Conservation (phyloP, 2,113 vertebrate species). For the Argyrosomus japonicus region DNA sequence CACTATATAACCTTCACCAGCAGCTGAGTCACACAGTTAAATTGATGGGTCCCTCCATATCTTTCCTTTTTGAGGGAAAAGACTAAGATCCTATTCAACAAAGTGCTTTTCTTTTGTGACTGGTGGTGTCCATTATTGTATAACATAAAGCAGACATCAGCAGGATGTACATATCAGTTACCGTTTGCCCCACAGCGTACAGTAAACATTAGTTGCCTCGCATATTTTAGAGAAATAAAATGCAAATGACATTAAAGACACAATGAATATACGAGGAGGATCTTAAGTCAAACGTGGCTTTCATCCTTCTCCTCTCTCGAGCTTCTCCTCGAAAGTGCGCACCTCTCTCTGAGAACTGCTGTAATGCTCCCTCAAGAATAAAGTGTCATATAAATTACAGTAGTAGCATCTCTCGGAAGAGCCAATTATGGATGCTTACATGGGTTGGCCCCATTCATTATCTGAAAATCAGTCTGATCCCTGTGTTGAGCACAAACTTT, state of each 20-base stretch:
- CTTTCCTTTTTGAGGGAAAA: conserved; percentile 23
- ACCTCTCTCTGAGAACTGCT: neutral
- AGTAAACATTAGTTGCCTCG: neutral
- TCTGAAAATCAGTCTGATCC: conserved; percentile 3
- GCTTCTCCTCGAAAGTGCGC: neutral
- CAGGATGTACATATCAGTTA: neutral
- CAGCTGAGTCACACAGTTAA: conserved; percentile 52
- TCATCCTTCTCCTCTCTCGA: neutral
- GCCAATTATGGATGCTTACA: neutral
- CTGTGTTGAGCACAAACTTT: neutral
- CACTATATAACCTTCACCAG: conserved; percentile 43
- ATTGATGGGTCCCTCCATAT: conserved; percentile 30
- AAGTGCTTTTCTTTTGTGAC: conserved; percentile 12
- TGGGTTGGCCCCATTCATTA: neutral
- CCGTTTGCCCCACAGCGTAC: neutral
- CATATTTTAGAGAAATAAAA: neutral
- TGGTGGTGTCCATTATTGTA: neutral
- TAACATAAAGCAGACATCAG: conserved; percentile 15
- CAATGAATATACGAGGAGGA: neutral
- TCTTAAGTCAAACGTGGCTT: neutral
- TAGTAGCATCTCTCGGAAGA: neutral
- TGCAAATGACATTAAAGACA: neutral
- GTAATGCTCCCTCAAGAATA: neutral
- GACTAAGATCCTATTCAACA: neutral
- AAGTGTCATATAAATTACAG: conserved; percentile 13